Evolutionary conservation across 2,888 invertebrate species (phyloP), one percentile per base, ranked within the genome.

Genomic region (Hypsopygia costalis): DNA sequence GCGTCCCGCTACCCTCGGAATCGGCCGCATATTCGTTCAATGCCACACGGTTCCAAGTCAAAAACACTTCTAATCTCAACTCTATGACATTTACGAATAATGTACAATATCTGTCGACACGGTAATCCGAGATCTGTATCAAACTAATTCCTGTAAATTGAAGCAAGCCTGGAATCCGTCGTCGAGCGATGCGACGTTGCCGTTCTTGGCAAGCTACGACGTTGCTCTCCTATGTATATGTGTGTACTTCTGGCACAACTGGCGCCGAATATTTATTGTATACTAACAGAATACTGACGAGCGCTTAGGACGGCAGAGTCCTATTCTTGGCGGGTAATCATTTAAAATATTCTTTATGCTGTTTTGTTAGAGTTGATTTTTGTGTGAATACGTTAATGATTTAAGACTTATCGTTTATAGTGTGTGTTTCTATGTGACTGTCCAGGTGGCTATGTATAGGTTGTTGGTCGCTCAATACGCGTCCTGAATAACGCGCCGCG

Each of bases 261-360:
- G 87, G 83, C 88, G 83, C 87, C 85, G 85, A 86, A 88, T 88
- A 87, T 86, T 88, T 87, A 87, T 87, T 87, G 87, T 87, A 86
- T 87, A 87, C 85, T 82, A 85, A 86, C 86, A 85, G 82, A 86
- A 83, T 77, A 85, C 85, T 81, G 79, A 71, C 78, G 67, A 60
- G 49, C 58, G 72, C 61, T 82, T 75, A 78, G 81, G 71, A 73
- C 69, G 81, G 83, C 73, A 86, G 61, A 64, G 87, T 83, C 78
- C 81, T 69, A 80, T 68, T 64, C 46, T 53, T 46, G 41, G 41
- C 30, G 42, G 46, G 47, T 49, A 46, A 43, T 47, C 55, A 53
- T 55, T 62, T 63, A 60, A 42, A 70, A 54, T 59, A 62, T 72
- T 69, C 62, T 86, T 60, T 55, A 48, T 7, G 1, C 3, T n/a